Conservation (phyloP, 2,113 vertebrate species). For the Bubo blakistoni region DNA sequence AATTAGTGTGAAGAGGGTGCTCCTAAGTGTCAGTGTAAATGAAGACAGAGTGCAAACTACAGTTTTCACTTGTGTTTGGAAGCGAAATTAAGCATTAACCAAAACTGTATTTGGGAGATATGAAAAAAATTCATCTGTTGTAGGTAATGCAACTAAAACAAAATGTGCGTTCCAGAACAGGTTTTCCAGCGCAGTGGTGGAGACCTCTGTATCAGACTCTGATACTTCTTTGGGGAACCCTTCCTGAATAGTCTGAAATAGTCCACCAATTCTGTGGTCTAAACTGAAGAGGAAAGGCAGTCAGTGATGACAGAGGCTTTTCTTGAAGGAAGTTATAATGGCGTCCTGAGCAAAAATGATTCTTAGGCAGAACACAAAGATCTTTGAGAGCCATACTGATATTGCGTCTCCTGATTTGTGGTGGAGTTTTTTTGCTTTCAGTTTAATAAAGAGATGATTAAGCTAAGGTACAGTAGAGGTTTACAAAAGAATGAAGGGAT, state of each 20-base stretch:
- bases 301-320: background rate
- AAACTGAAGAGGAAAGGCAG: background rate
- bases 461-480: background rate
- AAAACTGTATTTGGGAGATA: background rate
- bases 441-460: background rate
- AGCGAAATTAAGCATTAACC: background rate
- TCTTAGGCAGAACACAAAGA: background rate
- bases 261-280: background rate
- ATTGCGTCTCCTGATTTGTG: background rate
- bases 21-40: background rate
- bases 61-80: background rate
- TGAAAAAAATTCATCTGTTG: background rate
- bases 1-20: background rate
- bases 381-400: background rate
- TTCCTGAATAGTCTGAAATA: background rate
- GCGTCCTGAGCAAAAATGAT: background rate
- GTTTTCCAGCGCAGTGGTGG: background rate
- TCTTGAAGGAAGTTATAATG: background rate
- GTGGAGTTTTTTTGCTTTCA: background rate
- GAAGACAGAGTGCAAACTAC: background rate
- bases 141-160: background rate
- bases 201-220: background rate
- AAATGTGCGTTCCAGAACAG: background rate
- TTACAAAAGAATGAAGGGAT: background rate
- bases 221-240: background rate